Evolutionary conservation across 1,140 invertebrate genomes (phyloP).

Genomic region (Drosophila lowei): DNA sequence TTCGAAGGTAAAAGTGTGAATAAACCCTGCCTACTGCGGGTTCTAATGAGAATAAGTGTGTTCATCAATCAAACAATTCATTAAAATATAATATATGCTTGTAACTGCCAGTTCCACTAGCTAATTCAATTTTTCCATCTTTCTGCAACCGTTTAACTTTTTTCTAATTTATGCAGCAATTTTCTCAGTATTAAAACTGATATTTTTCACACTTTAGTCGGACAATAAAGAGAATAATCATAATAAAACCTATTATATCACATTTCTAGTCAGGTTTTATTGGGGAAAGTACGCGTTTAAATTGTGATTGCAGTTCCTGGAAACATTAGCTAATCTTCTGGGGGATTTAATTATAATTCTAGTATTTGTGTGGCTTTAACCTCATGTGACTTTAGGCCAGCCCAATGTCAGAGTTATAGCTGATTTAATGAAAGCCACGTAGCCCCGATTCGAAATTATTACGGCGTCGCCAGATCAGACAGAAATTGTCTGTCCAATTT

Average conservation of each 20-base stretch:
- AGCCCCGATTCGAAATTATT: conserved; percentile 17
- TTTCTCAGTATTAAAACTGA: conserved; percentile 37
- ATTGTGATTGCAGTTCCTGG: conserved; percentile 8
- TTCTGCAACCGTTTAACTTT: background rate
- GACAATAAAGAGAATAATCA: conserved; percentile 15
- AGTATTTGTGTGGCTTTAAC: conserved; percentile 13
- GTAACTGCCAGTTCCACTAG: no score
- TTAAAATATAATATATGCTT: no score
- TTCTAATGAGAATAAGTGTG: no score
- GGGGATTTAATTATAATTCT: conserved; percentile 14
- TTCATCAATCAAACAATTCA: no score
- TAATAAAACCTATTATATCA: background rate
- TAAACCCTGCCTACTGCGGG: no score
- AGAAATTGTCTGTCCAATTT: background rate
- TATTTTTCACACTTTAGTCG: background rate
- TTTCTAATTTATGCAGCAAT: conserved; percentile 24
- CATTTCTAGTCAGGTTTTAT: conserved; percentile 25
- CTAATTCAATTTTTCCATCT: no score
- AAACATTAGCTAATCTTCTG: conserved; percentile 35
- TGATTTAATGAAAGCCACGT: conserved; percentile 28
- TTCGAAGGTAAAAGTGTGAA: no score
- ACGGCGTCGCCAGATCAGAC: conserved; percentile 5
- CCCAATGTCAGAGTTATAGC: conserved; percentile 32
- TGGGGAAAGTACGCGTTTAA: no score
- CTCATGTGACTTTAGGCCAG: conserved; percentile 13